A percentile compares a stretch with the other conserved stretches of the same genome.
Evolutionary conservation across 1,140 invertebrate species (phyloP).

Genomic region (Oncopeltus fasciatus): DNA sequence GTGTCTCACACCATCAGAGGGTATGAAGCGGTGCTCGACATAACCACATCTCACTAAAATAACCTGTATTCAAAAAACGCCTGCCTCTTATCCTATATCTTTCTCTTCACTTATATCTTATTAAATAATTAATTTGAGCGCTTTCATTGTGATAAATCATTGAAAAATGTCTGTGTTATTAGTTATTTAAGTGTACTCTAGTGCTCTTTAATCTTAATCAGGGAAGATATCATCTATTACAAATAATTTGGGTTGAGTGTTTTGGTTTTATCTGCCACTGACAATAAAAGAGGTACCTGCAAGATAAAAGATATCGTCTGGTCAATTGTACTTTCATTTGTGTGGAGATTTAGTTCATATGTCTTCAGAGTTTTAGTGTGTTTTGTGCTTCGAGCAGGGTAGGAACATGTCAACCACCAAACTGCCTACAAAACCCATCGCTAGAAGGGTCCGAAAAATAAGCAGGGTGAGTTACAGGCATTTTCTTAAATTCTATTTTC

Average conservation of each 20-base stretch:
- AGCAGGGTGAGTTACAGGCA: constrained; percentile 8
- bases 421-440: constrained; percentile 9
- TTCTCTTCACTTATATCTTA: neutral
- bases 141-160: neutral
- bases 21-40: neutral
- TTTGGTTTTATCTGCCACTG: neutral
- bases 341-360: neutral
- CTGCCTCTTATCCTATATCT: neutral
- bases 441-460: constrained; percentile 10
- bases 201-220: neutral
- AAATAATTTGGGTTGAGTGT: constrained; percentile 4
- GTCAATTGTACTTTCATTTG: constrained; percentile 10
- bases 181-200: neutral
- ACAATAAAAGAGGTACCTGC: neutral
- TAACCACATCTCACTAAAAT: neutral
- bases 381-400: neutral
- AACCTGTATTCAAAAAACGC: neutral
- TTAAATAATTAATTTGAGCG: neutral
- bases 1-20: neutral
- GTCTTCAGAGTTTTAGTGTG: neutral
- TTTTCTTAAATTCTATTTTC: too few relatives aligned
- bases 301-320: neutral
- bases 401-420: constrained; percentile 6
- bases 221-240: neutral
- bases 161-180: neutral